Evolutionary conservation across 92 coral and sea anemone species (phyloP).

Genomic region (Nematostella vectensis): DNA sequence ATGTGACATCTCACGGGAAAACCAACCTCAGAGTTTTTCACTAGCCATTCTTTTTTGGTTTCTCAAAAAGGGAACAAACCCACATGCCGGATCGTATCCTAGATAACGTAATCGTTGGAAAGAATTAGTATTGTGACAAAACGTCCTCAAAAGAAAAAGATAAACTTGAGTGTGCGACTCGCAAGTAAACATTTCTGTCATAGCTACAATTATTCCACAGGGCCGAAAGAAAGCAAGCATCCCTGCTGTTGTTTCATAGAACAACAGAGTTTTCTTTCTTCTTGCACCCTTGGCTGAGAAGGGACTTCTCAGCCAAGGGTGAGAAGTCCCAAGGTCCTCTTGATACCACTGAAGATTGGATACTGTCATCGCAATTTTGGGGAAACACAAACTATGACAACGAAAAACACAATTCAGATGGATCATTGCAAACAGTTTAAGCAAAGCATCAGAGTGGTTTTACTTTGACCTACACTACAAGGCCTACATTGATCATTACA

Average conservation of each 20-base stretch:
- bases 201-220: constrained; percentile 47
- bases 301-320: constrained; percentile 16
- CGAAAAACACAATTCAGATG: too few relatives aligned
- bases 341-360: too few relatives aligned
- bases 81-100: constrained; percentile 64
- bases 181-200: constrained; percentile 67
- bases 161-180: constrained; percentile 55
- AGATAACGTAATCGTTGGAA: constrained; percentile 31
- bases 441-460: too few relatives aligned
- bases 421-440: too few relatives aligned
- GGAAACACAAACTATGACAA: too few relatives aligned
- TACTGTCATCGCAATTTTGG: constrained; percentile 25
- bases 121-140: constrained; percentile 19
- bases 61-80: constrained; percentile 42
- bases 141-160: constrained; percentile 43
- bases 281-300: constrained; percentile 31
- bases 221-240: constrained; percentile 50
- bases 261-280: constrained; percentile 50
- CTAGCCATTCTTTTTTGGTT: too few relatives aligned
- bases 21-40: too few relatives aligned
- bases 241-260: constrained; percentile 58
- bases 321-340: too few relatives aligned
- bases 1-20: too few relatives aligned
- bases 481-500: too few relatives aligned
- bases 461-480: too few relatives aligned